A percentile compares a stretch with the other conserved stretches of the same genome.
Conservation (phyloP, 2,113 vertebrate genomes). For the Chionodraco myersi region DNA sequence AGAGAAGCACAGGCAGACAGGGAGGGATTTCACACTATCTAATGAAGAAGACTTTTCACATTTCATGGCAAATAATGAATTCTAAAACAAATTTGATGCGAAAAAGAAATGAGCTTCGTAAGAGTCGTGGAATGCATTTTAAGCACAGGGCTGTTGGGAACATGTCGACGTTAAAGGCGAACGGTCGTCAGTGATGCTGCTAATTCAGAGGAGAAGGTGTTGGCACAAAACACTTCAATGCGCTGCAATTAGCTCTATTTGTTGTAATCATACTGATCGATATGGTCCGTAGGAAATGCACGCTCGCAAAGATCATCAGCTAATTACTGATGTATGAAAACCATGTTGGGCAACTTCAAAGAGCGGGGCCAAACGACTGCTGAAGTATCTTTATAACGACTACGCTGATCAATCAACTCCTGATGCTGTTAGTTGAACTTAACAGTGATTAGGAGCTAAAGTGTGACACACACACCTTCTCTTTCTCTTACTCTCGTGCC, state of each 20-base stretch:
- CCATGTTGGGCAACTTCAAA: conserved; percentile 72
- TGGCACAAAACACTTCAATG: conserved; percentile 51
- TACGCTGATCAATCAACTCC: conserved; percentile 53
- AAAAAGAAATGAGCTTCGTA: conserved; percentile 70
- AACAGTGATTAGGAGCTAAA: conserved; percentile 57
- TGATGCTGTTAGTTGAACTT: conserved; percentile 51
- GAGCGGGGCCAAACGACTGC: conserved; percentile 51
- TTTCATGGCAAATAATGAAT: conserved; percentile 84
- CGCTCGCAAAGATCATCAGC: conserved; percentile 70
- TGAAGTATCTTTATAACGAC: conserved; percentile 58
- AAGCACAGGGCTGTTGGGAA: conserved; percentile 52
- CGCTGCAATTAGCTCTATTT: conserved; percentile 25
- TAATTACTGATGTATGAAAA: conserved; percentile 54
- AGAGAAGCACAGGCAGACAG: conserved; percentile 72
- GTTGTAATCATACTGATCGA: conserved; percentile 78
- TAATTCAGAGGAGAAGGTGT: conserved; percentile 61
- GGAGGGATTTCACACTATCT: conserved; percentile 77
- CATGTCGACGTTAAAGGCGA: conserved; percentile 68
- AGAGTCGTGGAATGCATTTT: conserved; percentile 69
- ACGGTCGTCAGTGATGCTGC: conserved; percentile 73
- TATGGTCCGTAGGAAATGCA: conserved; percentile 68
- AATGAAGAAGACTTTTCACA: conserved; percentile 81
- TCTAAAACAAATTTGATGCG: conserved; percentile 75
- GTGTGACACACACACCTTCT: conserved; percentile 12
- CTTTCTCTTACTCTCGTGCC: conserved; percentile 10